These are phyloP conservation scores for Hippopotamyrus pictus DNA, from an alignment of 2,797 vertebrate species.

Conservation along the genomic window DNA sequence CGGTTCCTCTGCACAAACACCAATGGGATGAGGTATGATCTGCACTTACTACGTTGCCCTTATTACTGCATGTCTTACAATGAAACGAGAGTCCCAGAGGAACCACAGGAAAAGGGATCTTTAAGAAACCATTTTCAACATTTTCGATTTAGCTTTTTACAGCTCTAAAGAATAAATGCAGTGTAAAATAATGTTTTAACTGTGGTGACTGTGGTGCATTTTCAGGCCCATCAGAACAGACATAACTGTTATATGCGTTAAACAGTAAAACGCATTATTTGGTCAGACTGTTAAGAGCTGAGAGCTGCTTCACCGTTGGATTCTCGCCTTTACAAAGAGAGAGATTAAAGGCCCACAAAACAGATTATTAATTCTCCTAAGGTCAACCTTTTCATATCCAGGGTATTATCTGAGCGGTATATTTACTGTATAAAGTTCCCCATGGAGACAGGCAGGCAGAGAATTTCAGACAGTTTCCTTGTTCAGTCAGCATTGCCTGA, in stretches of 20 bases:
- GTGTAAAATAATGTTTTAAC: not conserved
- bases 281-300: not conserved
- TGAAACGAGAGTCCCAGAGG: not conserved
- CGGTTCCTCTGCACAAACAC: not conserved
- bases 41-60: not conserved
- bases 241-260: not conserved
- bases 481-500: not conserved
- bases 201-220: not conserved
- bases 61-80: not conserved
- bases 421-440: not conserved
- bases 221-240: not conserved
- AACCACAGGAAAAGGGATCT: not conserved
- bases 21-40: not conserved
- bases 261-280: not conserved
- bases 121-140: not conserved
- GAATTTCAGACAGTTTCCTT: not conserved
- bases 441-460: not conserved
- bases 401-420: not conserved
- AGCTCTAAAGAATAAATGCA: not conserved
- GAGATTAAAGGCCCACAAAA: not conserved
- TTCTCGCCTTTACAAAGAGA: not conserved
- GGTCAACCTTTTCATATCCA: not conserved
- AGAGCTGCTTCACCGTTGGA: not conserved
- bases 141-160: not conserved
- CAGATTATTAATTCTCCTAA: not conserved